These are phyloP conservation scores for Apis dorsata DNA, from an alignment of 1,140 invertebrate species.

Conservation along the genomic window DNA sequence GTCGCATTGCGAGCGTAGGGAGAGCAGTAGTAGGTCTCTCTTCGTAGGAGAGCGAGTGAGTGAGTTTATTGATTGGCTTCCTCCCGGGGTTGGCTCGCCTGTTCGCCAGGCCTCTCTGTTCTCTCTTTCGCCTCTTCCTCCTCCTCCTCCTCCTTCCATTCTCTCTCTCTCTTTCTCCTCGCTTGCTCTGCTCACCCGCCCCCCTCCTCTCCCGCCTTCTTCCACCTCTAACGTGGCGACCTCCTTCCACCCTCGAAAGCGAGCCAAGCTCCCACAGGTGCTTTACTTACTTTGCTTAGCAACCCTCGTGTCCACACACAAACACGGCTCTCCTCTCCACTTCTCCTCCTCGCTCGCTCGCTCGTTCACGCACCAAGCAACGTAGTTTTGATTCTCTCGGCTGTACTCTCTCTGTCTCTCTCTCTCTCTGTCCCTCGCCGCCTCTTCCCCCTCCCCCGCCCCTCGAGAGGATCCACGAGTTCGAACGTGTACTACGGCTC, in stretches of 20 bases:
- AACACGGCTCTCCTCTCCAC: conserved; percentile 20
- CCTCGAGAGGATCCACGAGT: background rate
- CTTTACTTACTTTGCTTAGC: conserved; percentile 75
- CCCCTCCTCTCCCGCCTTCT: conserved; percentile 27
- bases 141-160: conserved; percentile 15
- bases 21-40: conserved; percentile 72
- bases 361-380: background rate
- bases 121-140: conserved; percentile 56
- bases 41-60: conserved; percentile 72
- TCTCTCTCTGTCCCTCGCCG: background rate
- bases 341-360: background rate
- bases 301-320: conserved; percentile 63
- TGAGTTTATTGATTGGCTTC: conserved; percentile 80
- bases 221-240: conserved; percentile 45
- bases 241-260: conserved; percentile 57
- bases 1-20: conserved; percentile 64
- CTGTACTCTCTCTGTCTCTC: background rate
- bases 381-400: conserved; percentile 30
- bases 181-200: background rate
- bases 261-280: conserved; percentile 74
- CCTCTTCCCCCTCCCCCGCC: background rate
- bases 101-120: conserved; percentile 67
- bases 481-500: background rate
- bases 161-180: conserved; percentile 23
- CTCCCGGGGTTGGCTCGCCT: conserved; percentile 73